Evolutionary conservation across 2,888 invertebrate genomes (phyloP).

Genomic region (Drosophila siamana): DNA sequence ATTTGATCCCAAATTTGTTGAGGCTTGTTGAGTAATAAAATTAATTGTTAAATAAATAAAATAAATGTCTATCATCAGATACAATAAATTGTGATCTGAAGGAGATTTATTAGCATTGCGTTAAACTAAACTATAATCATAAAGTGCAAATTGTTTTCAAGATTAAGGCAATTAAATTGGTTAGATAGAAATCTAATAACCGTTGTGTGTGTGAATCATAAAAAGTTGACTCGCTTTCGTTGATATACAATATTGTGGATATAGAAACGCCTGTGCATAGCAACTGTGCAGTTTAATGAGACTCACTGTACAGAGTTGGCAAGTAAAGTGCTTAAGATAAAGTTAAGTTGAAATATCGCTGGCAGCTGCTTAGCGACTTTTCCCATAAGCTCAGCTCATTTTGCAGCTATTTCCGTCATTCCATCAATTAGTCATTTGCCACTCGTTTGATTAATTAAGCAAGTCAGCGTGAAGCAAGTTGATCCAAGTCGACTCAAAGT

Average conservation of each 20-base stretch:
- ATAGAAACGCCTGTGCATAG: not conserved
- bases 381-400: constrained; percentile 10
- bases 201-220: not conserved
- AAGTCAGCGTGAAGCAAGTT: constrained; percentile 19
- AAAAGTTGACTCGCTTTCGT: no score
- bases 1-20: not conserved
- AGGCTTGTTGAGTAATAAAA: not conserved
- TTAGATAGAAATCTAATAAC: not conserved
- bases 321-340: constrained; percentile 43
- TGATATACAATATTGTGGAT: no score
- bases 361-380: constrained; percentile 24
- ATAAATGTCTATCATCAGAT: not conserved
- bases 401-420: constrained; percentile 25
- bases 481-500: not conserved
- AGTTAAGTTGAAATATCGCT: constrained; percentile 8
- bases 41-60: not conserved
- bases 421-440: constrained; percentile 33
- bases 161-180: not conserved
- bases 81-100: not conserved
- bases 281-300: not conserved
- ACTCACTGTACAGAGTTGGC: constrained; percentile 7
- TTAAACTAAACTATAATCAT: not conserved
- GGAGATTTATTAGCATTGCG: not conserved
- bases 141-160: no score
- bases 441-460: constrained; percentile 30